Evolutionary conservation across 2,113 vertebrate species (phyloP).

Genomic region (Lanius ludovicianus): DNA sequence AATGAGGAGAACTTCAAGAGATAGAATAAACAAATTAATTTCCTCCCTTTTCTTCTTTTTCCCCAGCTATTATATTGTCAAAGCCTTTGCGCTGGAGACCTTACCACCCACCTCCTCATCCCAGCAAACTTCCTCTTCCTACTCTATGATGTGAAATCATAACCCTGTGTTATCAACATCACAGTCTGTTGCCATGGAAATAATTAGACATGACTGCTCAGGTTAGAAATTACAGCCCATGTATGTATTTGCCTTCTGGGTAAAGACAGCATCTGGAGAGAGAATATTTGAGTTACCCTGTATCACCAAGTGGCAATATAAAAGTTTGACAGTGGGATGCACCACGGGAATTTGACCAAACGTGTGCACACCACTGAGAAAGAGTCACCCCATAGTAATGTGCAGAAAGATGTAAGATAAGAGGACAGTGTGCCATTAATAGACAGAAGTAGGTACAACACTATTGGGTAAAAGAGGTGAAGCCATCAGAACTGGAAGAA

Average conservation of each 20-base stretch:
- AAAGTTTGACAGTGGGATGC: not conserved
- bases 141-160: not conserved
- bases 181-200: constrained; percentile 15
- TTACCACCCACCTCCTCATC: constrained; percentile 20
- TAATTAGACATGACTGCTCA: constrained; percentile 56
- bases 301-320: not conserved
- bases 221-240: constrained; percentile 43
- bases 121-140: constrained; percentile 43
- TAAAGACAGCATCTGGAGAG: not conserved
- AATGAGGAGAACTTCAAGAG: not conserved
- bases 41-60: not conserved
- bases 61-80: not conserved
- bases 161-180: constrained; percentile 46
- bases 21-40: constrained; percentile 15
- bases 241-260: not conserved
- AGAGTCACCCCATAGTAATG: not conserved
- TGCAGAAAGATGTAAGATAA: not conserved
- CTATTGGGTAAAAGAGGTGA: not conserved
- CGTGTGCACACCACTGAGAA: not conserved
- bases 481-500: not conserved
- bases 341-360: not conserved
- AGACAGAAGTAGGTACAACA: not conserved
- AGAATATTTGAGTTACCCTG: constrained; percentile 15
- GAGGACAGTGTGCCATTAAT: not conserved
- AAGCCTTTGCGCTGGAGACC: constrained; percentile 4